A percentile compares a stretch with the other conserved stretches of the same genome.
Evolutionary conservation across 2,888 invertebrate genomes (phyloP).

Genomic region (Lomographa bimaculata): DNA sequence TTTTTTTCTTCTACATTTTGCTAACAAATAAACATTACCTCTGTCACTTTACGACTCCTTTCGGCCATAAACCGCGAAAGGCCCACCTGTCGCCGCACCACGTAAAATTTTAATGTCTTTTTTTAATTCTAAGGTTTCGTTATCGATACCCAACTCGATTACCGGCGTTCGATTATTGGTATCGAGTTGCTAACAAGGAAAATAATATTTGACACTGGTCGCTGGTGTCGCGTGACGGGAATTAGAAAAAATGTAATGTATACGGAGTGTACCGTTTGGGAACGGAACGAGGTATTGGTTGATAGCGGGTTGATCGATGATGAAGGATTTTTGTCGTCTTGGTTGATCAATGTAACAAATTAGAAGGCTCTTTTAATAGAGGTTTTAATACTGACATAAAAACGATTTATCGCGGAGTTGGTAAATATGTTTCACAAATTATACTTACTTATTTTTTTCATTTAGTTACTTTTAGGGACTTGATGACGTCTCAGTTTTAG

Average conservation of each 20-base stretch:
- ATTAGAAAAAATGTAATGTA: slow-evolving; percentile 60
- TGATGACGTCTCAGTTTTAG: no score
- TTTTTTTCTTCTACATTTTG: not conserved
- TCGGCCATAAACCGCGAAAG: slow-evolving; percentile 22
- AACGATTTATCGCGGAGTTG: no score
- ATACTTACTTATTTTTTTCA: no score
- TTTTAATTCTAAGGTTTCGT: slow-evolving; percentile 68
- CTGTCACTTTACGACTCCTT: slow-evolving; percentile 11
- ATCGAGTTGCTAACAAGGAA: slow-evolving; percentile 73
- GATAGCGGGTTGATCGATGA: slow-evolving; percentile 7
- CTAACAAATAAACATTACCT: slow-evolving; percentile 9
- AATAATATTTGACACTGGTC: slow-evolving; percentile 74
- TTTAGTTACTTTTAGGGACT: no score
- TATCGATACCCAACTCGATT: slow-evolving; percentile 55
- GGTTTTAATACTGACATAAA: no score
- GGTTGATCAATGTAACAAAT: no score
- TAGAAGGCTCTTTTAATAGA: no score
- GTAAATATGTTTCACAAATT: no score
- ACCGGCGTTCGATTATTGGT: slow-evolving; percentile 57
- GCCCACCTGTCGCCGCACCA: slow-evolving; percentile 47
- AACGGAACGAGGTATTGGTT: slow-evolving; percentile 26
- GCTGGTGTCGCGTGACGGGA: slow-evolving; percentile 65
- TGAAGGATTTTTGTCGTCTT: no score
- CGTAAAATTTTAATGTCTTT: slow-evolving; percentile 54
- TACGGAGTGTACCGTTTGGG: slow-evolving; percentile 40